These are phyloP conservation scores for Lacanobia wlatinum DNA, from an alignment of 2,888 invertebrate genomes.

Conservation along the genomic window DNA sequence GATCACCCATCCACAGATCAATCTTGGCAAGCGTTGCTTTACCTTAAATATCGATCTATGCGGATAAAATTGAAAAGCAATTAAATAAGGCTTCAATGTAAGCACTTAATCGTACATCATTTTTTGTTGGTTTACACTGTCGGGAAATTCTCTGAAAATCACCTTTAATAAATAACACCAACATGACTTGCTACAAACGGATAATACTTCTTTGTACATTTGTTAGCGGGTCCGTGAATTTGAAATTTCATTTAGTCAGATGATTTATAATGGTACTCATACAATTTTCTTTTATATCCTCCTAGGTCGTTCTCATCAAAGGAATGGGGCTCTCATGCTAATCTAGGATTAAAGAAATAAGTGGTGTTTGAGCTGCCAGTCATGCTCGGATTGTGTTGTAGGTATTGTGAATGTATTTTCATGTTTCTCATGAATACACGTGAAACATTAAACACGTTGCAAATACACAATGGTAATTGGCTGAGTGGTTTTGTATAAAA, in stretches of 20 bases:
- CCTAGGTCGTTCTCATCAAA: constrained; percentile 10
- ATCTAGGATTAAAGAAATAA: constrained; percentile 32
- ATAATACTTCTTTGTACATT: constrained; percentile 24
- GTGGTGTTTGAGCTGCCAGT: constrained; percentile 2
- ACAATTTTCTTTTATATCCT: constrained; percentile 23
- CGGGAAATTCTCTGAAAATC: constrained; percentile 16
- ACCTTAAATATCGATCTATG: too few relatives aligned
- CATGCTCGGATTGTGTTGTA: not conserved
- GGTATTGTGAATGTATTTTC: not conserved
- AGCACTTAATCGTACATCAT: constrained; percentile 5
- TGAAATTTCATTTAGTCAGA: constrained; percentile 45
- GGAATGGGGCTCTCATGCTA: constrained; percentile 27
- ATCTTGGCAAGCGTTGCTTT: too few relatives aligned
- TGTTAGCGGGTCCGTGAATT: constrained; percentile 13
- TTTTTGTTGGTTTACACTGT: constrained; percentile 10
- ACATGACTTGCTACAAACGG: constrained; percentile 24
- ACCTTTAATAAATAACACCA: constrained; percentile 35
- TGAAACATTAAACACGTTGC: not conserved
- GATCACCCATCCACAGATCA: too few relatives aligned
- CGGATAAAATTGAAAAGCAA: too few relatives aligned
- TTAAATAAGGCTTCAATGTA: not conserved
- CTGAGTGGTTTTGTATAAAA: constrained; percentile 3
- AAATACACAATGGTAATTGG: constrained; percentile 11
- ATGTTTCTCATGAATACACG: not conserved
- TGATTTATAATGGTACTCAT: constrained; percentile 40